Evolutionary conservation across 2,113 vertebrate species (phyloP), one percentile per base, ranked within the genome.

Genomic region (Picathartes gymnocephalus): DNA sequence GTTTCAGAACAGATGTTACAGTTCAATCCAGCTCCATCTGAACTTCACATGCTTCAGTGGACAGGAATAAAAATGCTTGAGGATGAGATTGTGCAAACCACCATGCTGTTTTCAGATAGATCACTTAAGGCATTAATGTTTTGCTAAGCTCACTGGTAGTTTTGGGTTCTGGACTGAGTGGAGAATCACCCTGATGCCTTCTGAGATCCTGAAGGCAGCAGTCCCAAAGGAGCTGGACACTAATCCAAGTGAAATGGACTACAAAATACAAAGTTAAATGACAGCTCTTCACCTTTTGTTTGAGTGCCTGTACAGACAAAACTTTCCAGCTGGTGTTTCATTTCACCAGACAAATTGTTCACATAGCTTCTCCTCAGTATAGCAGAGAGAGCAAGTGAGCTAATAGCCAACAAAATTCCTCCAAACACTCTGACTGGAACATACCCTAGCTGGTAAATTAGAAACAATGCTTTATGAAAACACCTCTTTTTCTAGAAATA

Each of bases 1-100:
- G 33, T 64, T 95, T 91, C 66, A 77, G 79, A 94, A 30, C 84
- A 92, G 81, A 85, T 88, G 61, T 84, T 86, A 16, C 7, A 72
- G 45, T 20, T 37, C 60, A 86, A 7, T 18, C 15, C 37, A 56
- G 44, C 51, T 90, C 61, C 45, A 72, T 39, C 81, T 82, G 81
- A 95, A 25, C n/a, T 69, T 45, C 68, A 58, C 66, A 82, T 17
- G 70, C 58, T 87, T 80, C 94, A 88, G 23, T 30, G 33, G 30
- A n/a, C 62, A 87, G 65, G 57, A 91, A 74, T 11, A 87, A 74
- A 92, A 93, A 30, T 22, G 57, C 61, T 81, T 81, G 35, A 81
- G 78, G 70, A 87, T 50, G 27, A 51, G 40, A 65, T 10, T 72
- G 40, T 70, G 25, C 61, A 92, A 76, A 57, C 22, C 40, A 64